These are phyloP conservation scores for Muscicapa striata DNA, from an alignment of 2,797 vertebrate genomes.

Conservation along the genomic window DNA sequence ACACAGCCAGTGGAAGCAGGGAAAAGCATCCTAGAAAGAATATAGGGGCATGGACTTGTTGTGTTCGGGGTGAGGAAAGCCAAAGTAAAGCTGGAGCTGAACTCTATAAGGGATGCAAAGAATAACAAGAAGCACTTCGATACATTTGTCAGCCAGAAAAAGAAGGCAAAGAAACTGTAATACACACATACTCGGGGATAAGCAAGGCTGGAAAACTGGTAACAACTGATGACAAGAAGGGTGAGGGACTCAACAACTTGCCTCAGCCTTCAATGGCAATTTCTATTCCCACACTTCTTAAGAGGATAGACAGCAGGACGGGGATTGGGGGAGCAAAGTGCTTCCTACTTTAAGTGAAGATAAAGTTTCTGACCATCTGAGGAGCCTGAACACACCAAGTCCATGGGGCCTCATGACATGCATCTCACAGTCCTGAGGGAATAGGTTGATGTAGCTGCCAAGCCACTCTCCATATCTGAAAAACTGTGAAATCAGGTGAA, in stretches of 20 bases:
- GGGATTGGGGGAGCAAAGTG: neutral
- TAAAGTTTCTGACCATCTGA: neutral
- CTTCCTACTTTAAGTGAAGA: neutral
- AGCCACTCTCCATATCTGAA: neutral
- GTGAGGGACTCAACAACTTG: neutral
- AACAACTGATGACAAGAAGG: neutral
- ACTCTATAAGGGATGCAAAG: neutral
- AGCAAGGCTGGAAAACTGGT: neutral
- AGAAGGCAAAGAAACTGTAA: neutral
- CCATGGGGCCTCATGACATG: neutral
- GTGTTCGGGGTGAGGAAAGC: neutral
- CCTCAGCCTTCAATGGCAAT: neutral
- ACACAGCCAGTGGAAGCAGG: neutral
- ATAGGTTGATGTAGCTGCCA: neutral
- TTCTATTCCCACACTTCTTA: neutral
- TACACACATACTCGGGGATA: neutral
- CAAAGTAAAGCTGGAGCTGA: neutral
- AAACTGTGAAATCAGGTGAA: neutral
- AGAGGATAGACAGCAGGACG: neutral
- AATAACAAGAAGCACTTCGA: neutral
- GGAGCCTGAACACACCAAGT: neutral
- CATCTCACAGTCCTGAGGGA: neutral
- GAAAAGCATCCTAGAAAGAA: neutral
- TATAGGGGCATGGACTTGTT: accelerated
- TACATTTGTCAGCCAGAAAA: neutral